Evolutionary conservation across 2,113 vertebrate species (phyloP).

Genomic region (Baryphthengus martii): DNA sequence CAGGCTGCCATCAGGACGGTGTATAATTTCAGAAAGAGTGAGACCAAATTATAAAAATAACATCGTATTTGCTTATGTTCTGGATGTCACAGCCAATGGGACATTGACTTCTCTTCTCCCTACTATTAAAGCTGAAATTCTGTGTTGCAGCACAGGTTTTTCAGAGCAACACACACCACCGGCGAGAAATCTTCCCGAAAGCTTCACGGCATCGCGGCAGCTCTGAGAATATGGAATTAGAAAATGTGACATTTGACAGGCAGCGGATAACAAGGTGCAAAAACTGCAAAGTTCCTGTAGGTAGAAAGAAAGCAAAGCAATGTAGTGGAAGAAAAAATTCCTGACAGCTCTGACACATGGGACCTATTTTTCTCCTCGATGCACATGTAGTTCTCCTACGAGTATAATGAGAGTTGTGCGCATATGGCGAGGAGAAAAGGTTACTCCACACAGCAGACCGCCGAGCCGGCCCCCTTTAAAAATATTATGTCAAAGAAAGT

Average conservation of each 20-base stretch:
- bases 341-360: constrained; percentile 42
- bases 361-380: constrained; percentile 38
- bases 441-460: neutral
- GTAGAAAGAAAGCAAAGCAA: constrained; percentile 38
- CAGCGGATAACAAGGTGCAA: constrained; percentile 12
- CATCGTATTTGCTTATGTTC: neutral
- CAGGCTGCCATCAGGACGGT: neutral
- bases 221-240: constrained; percentile 12
- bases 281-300: constrained; percentile 21
- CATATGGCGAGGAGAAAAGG: neutral
- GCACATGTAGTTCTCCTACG: neutral
- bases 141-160: fast-evolving
- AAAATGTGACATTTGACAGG: constrained; percentile 37
- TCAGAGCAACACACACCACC: neutral
- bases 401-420: neutral
- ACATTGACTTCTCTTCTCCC: neutral
- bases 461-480: neutral
- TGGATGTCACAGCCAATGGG: too few relatives aligned
- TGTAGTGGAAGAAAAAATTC: constrained; percentile 47
- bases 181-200: neutral
- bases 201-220: fast-evolving
- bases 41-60: neutral
- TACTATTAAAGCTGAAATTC: neutral
- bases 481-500: neutral
- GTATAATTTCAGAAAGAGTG: neutral